Evolutionary conservation across 2,888 invertebrate genomes (phyloP).

Genomic region (Lasiommata megera): DNA sequence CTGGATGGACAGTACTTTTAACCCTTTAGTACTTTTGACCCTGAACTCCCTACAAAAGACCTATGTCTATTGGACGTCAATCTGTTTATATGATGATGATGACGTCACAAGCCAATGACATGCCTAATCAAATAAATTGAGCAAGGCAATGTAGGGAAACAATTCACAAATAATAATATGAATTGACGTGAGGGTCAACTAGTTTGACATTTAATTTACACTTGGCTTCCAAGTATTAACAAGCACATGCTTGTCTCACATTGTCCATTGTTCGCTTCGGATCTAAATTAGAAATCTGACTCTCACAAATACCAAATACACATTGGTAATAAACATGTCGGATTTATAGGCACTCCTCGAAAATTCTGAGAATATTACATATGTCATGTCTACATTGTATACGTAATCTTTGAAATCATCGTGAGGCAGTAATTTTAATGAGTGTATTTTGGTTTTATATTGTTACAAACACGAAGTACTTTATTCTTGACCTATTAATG

Average conservation of each 20-base stretch:
- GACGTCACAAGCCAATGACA: neutral
- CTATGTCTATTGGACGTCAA: too few species aligned
- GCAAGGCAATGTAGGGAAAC: neutral
- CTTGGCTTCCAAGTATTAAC: constrained; percentile 11
- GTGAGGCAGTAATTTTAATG: neutral
- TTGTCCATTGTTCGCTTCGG: constrained; percentile 20
- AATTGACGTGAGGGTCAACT: constrained; percentile 36
- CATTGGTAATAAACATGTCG: constrained; percentile 15
- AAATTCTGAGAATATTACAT: constrained; percentile 18
- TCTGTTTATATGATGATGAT: too few species aligned
- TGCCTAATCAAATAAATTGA: constrained; percentile 1
- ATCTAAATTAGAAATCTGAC: constrained; percentile 27
- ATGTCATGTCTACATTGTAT: constrained; percentile 4
- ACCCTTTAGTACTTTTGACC: too few species aligned
- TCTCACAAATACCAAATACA: constrained; percentile 5
- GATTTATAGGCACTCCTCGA: constrained; percentile 18
- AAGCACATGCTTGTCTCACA: constrained; percentile 8
- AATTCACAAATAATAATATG: constrained; percentile 18
- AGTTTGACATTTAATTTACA: constrained; percentile 33
- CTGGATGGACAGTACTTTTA: too few species aligned
- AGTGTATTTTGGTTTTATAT: neutral
- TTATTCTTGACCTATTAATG: too few species aligned
- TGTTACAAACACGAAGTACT: too few species aligned
- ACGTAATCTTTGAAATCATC: neutral
- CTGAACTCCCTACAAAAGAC: too few species aligned